Conservation (phyloP, 1,140 invertebrate genomes). For the Drosophila rufa region DNA sequence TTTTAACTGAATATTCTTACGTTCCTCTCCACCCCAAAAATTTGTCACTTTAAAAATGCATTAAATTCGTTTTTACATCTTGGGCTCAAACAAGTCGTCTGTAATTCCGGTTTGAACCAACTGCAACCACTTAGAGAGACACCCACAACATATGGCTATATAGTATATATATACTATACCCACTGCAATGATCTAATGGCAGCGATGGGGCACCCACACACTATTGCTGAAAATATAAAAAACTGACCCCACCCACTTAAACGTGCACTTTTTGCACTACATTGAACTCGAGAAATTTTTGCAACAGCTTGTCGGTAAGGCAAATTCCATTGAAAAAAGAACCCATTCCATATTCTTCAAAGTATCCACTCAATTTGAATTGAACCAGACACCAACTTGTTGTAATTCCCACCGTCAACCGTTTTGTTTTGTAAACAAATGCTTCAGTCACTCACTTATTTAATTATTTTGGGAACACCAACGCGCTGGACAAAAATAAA, state of each 20-base stretch:
- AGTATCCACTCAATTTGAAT: slow-evolving; percentile 31
- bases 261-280: slow-evolving; percentile 50
- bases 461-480: slow-evolving; percentile 37
- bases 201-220: slow-evolving; percentile 57
- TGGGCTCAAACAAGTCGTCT: slow-evolving; percentile 18
- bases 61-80: slow-evolving; percentile 15
- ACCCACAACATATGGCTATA: slow-evolving; percentile 28
- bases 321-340: slow-evolving; percentile 2
- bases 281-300: slow-evolving; percentile 35
- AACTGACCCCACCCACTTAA: slow-evolving; percentile 35
- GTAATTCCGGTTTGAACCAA: slow-evolving; percentile 53
- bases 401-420: slow-evolving; percentile 53
- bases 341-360: background rate
- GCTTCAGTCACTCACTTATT: slow-evolving; percentile 42
- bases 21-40: background rate
- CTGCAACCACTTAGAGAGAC: slow-evolving; percentile 24
- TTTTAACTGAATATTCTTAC: background rate
- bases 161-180: slow-evolving; percentile 4
- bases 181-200: slow-evolving; percentile 62
- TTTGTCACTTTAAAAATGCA: slow-evolving; percentile 3
- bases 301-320: background rate
- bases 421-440: slow-evolving; percentile 73
- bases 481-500: slow-evolving; percentile 44
- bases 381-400: slow-evolving; percentile 30
- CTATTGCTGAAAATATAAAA: slow-evolving; percentile 1